Conservation (phyloP, 2,113 vertebrate species). For the Semnornis frantzii region DNA sequence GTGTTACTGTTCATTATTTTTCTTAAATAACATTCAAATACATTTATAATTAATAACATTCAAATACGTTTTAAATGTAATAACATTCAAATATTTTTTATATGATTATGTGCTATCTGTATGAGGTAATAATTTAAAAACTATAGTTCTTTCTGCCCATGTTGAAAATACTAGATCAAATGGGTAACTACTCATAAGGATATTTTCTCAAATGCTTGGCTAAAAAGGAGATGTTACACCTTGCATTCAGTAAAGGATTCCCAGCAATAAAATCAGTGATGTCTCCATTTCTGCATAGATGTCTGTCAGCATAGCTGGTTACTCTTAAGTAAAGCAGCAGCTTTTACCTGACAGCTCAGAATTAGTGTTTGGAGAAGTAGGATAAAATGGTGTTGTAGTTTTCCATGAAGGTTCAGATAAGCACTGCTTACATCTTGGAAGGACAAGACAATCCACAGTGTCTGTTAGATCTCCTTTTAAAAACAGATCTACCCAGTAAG, state of each 20-base stretch:
- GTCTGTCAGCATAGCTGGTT: constrained; percentile 1
- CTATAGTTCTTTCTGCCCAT: not conserved
- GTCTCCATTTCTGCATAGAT: not conserved
- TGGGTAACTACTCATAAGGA: not conserved
- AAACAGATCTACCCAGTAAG: not conserved
- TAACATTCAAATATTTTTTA: not conserved
- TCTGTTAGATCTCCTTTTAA: not conserved
- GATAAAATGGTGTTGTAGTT: not conserved
- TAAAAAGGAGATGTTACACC: not conserved
- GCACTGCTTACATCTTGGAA: not conserved
- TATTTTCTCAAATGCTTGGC: not conserved
- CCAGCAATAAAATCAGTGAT: not conserved
- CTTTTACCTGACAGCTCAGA: not conserved
- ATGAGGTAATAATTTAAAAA: not conserved
- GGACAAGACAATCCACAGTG: not conserved
- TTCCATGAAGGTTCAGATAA: not conserved
- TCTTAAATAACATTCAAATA: not conserved
- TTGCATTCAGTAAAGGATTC: not conserved
- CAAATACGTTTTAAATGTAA: not conserved
- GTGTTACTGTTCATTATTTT: fast-evolving
- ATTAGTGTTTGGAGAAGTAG: not conserved
- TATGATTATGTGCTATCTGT: not conserved
- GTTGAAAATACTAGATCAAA: not conserved
- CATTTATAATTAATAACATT: not conserved
- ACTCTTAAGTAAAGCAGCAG: not conserved